phyloP scores from a whole-genome alignment of 2,797 vertebrate species.

The Austrolebias charrua region DNA sequence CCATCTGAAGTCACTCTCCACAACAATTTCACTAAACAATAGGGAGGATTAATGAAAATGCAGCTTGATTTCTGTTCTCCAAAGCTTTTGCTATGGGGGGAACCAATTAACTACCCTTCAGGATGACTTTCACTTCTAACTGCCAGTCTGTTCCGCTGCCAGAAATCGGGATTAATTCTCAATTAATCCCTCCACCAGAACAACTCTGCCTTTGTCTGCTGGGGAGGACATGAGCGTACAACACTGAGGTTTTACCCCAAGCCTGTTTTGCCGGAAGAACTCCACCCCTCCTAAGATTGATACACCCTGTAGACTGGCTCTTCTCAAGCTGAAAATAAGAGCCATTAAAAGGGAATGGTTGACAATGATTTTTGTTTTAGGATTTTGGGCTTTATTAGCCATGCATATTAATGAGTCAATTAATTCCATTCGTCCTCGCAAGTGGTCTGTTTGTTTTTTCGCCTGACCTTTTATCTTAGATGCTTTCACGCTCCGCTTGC shows the following conservation, averaged over 20 bases:
- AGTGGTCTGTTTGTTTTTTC: conserved; percentile 90
- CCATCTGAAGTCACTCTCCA: conserved; percentile 84
- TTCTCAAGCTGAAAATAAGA: conserved; percentile 85
- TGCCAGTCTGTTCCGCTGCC: conserved; percentile 84
- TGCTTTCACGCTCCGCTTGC: conserved; percentile 83
- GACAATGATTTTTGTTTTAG: conserved; percentile 83
- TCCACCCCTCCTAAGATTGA: conserved; percentile 78
- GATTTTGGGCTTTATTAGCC: conserved; percentile 87
- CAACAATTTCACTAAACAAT: conserved; percentile 85
- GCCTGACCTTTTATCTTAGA: conserved; percentile 88
- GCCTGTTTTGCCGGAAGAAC: conserved; percentile 74
- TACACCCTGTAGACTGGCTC: conserved; percentile 79
- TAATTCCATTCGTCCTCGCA: conserved; percentile 89
- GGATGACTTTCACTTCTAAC: conserved; percentile 88
- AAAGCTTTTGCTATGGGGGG: conserved; percentile 82
- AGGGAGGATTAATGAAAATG: conserved; percentile 84
- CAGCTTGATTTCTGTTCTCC: conserved; percentile 84
- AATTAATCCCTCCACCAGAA: conserved; percentile 87
- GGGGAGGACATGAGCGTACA: conserved; percentile 83
- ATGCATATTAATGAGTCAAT: conserved; percentile 92
- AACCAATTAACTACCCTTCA: conserved; percentile 89
- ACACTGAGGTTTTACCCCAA: conserved; percentile 78
- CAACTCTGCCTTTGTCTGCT: conserved; percentile 86
- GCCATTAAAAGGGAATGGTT: conserved; percentile 82
- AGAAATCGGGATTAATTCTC: conserved; percentile 88